Base-by-base conservation (phyloP, 2,113 vertebrate species). In the Nicator chloris region DNA sequence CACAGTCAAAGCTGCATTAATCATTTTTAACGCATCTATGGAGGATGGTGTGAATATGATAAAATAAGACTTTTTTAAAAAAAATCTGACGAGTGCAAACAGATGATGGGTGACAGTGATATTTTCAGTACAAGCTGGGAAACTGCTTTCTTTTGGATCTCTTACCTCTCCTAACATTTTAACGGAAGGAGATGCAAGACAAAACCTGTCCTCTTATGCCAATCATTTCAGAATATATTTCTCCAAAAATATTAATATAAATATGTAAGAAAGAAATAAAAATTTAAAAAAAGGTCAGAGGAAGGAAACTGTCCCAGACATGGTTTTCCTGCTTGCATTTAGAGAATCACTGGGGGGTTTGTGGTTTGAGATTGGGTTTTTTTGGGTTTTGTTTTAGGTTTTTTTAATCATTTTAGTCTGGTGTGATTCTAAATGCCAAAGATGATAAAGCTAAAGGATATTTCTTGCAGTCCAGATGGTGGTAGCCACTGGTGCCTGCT, bases 41-140 rank as follows among this genome's bases (percentile, higher is more conserved):
- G 97, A 97, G 97, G 96, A 97, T 97, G 97, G 97, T 98, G 98
- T 97, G 98, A 98, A 98, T 97, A 96, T 94, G 95, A 97, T 96
- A 98, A 98, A 98, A 97, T 98, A 97, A 97, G 98, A 89, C 95
- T 97, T 97, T 97, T 97, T 97, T 94, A 85, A 95, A 97, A 98
- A 98, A 97, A 98, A 98, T 92, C 96, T 97, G 97, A 98, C 84
- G 96, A 97, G 96, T 97, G 98, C 97, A 98, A 98, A 97, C 97
- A 98, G 98, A 98, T 98, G 98, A 97, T 26, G 97, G 97, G 95
- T 97, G 98, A 98, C 97, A 98, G 97, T 97, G 98, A 98, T 98
- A 98, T 98, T 98, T 98, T 98, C 97, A 95, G 97, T 98, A 97
- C 97, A 97, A 98, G 98, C 97, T 97, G 97, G 97, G 97, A 98